Evolutionary conservation across 1,140 invertebrate species (phyloP).

Genomic region (Armadillidium nasatum): DNA sequence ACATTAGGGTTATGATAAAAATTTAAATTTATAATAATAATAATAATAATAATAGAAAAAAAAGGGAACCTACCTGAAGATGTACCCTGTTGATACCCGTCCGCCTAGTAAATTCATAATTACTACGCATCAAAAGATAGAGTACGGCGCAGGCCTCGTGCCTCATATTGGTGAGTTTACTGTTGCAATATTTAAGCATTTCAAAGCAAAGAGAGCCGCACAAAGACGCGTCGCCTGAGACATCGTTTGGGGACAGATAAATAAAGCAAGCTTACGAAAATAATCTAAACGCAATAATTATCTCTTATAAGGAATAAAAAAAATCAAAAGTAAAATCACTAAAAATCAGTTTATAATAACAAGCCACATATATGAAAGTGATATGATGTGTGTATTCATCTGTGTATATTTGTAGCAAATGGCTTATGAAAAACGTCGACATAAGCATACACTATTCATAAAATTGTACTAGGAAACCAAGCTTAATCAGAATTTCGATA

Average conservation of each 20-base stretch:
- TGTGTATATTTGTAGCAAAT: too few species aligned
- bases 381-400: too few species aligned
- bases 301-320: neutral
- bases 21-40: too few species aligned
- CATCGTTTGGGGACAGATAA: constrained; percentile 48
- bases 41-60: too few species aligned
- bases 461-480: too few species aligned
- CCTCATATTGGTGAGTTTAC: constrained; percentile 68
- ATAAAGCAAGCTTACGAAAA: constrained; percentile 46
- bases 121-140: constrained; percentile 86
- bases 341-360: too few species aligned
- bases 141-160: constrained; percentile 84
- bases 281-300: constrained; percentile 23
- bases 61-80: constrained; percentile 58
- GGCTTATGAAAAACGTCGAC: too few species aligned
- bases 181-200: constrained; percentile 72
- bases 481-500: too few species aligned
- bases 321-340: too few species aligned
- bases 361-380: too few species aligned
- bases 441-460: too few species aligned
- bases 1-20: too few species aligned
- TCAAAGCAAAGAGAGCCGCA: constrained; percentile 81
- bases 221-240: constrained; percentile 68
- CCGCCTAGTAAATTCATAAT: constrained; percentile 79
- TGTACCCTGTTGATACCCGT: constrained; percentile 81